Conservation (phyloP, 92 coral and sea anemone genomes). For the Epizoanthus illoricatus region DNA sequence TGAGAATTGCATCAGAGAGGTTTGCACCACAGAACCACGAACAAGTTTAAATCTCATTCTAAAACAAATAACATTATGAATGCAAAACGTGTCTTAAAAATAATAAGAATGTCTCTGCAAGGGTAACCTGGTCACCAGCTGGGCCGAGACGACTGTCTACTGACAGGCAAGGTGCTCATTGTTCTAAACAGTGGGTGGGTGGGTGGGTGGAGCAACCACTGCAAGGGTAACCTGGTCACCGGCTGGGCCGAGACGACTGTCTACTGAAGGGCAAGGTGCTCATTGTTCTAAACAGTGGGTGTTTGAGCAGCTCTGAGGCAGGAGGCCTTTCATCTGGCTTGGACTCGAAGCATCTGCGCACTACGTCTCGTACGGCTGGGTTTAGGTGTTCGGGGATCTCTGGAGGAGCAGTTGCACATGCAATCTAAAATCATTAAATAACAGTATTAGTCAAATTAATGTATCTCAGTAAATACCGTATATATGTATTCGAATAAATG, state of each 20-base stretch:
- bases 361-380: conserved; percentile 87
- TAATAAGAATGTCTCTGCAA: no score
- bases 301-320: conserved; percentile 81
- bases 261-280: conserved; percentile 15
- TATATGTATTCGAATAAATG: no score
- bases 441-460: neutral
- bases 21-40: no score
- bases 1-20: no score
- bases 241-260: conserved; percentile 19
- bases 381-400: conserved; percentile 87
- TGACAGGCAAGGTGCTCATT: conserved; percentile 37
- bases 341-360: conserved; percentile 86
- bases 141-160: conserved; percentile 17
- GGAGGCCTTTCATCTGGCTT: conserved; percentile 82
- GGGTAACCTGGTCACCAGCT: neutral
- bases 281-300: conserved; percentile 83
- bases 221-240: neutral
- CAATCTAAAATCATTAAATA: conserved; percentile 63
- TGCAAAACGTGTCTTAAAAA: no score
- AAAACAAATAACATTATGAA: no score
- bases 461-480: neutral
- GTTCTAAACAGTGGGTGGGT: conserved; percentile 90
- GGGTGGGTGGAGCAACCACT: no score
- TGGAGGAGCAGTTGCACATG: conserved; percentile 87
- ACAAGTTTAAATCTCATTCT: no score